These are phyloP conservation scores for Hydrozoanthus tunicans DNA, from an alignment of 64 coral and sea anemone genomes.

Conservation along the genomic window DNA sequence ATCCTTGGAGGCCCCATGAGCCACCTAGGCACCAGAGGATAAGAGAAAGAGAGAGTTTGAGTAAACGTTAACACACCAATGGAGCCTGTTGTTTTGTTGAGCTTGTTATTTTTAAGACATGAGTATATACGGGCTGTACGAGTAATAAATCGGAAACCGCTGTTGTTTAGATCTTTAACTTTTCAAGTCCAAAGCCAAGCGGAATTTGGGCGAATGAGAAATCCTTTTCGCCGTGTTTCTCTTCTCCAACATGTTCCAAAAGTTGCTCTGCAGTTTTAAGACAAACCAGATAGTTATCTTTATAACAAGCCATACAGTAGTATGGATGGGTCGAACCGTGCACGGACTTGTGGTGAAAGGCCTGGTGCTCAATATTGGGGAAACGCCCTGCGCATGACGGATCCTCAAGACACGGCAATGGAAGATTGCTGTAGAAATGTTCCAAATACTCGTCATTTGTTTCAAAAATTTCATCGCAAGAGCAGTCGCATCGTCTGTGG, in stretches of 20 bases:
- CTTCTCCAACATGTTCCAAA: constrained; percentile 76
- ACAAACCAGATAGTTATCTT: constrained; percentile 75
- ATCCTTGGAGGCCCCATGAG: too few relatives aligned
- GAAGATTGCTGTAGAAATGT: constrained; percentile 85
- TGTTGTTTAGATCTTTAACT: neutral
- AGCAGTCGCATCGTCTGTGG: constrained; percentile 77
- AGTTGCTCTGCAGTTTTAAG: constrained; percentile 81
- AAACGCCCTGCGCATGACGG: constrained; percentile 81
- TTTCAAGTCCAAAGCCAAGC: constrained; percentile 32
- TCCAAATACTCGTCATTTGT: constrained; percentile 74
- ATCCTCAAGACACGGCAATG: constrained; percentile 85
- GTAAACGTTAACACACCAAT: too few relatives aligned
- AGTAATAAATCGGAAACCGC: too few relatives aligned
- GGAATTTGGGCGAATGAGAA: constrained; percentile 94
- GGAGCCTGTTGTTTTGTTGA: too few relatives aligned
- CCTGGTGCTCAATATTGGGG: constrained; percentile 84
- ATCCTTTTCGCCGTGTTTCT: constrained; percentile 75
- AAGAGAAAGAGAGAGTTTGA: too few relatives aligned
- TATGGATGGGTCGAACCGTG: constrained; percentile 87
- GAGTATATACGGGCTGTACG: too few relatives aligned
- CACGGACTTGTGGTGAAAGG: constrained; percentile 59
- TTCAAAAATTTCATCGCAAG: constrained; percentile 71
- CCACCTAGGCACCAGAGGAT: too few relatives aligned
- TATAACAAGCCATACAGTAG: constrained; percentile 94
- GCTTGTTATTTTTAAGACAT: too few relatives aligned